phyloP scores from a whole-genome alignment of 1,140 invertebrate species.

The Centruroides sculpturatus region DNA sequence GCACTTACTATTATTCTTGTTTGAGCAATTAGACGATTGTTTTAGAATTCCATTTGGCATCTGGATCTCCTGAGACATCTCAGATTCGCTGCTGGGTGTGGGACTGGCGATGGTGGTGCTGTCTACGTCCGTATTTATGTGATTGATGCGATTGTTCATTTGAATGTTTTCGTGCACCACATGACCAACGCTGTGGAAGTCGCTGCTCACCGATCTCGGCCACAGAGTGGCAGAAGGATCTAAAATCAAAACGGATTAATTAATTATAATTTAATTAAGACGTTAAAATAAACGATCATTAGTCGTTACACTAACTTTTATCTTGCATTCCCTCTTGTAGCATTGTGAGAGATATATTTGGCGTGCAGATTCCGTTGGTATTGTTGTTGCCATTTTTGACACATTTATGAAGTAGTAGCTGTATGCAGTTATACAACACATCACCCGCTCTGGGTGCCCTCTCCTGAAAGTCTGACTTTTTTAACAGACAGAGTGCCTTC shows the following conservation, averaged over 20 bases:
- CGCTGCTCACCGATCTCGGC: conserved; percentile 16
- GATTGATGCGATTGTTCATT: background rate
- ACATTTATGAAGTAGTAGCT: conserved; percentile 61
- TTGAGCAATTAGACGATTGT: no score
- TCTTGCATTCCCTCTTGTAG: conserved; percentile 6
- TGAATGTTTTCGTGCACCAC: conserved; percentile 39
- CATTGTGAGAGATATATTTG: conserved; percentile 4
- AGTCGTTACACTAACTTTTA: background rate
- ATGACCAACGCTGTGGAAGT: conserved; percentile 26
- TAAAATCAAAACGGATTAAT: no score
- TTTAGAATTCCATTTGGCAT: no score
- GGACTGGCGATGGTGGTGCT: conserved; percentile 79
- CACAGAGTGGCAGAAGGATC: background rate
- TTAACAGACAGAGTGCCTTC: conserved; percentile 78
- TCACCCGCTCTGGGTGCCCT: conserved; percentile 81
- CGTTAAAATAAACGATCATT: no score
- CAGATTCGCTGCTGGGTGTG: conserved; percentile 39
- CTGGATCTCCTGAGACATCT: conserved; percentile 18
- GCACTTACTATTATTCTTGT: no score
- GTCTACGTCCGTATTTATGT: conserved; percentile 9
- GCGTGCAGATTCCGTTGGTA: background rate
- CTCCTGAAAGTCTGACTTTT: conserved; percentile 74
- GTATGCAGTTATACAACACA: conserved; percentile 80
- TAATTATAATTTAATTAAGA: no score
- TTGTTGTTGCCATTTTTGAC: background rate